phyloP scores from a whole-genome alignment of 1,140 invertebrate species.

The Aphidius gifuensis region DNA sequence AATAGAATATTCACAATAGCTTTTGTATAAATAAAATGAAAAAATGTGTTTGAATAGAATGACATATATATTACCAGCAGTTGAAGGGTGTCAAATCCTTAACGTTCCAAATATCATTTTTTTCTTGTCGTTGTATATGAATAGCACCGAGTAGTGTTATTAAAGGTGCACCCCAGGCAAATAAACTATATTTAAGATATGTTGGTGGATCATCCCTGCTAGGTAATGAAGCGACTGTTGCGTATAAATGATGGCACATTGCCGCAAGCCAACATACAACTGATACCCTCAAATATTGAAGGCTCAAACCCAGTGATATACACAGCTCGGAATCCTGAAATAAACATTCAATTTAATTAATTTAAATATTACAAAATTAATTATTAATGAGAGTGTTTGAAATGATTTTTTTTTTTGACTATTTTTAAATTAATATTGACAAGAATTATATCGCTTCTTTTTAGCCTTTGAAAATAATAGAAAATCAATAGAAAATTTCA shows the following conservation, averaged over 20 bases:
- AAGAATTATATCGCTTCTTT: too few species aligned
- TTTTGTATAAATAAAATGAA: too few species aligned
- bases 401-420: too few species aligned
- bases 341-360: conserved; percentile 11
- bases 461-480: too few species aligned
- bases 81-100: conserved; percentile 50
- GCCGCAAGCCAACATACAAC: conserved; percentile 63
- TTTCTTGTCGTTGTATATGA: conserved; percentile 43
- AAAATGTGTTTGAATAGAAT: too few species aligned
- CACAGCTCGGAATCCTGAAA: conserved; percentile 65
- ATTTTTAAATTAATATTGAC: too few species aligned
- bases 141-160: conserved; percentile 43
- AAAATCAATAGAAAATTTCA: too few species aligned
- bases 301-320: conserved; percentile 59
- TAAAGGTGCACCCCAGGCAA: conserved; percentile 54
- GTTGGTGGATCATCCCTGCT: conserved; percentile 48
- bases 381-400: neutral
- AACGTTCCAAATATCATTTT: conserved; percentile 43
- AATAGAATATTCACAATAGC: too few species aligned
- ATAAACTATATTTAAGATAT: conserved; percentile 54
- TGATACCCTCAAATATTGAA: conserved; percentile 62
- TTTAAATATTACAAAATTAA: neutral
- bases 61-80: conserved; percentile 46
- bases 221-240: conserved; percentile 49
- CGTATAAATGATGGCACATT: conserved; percentile 62